phyloP scores from a whole-genome alignment of 1,140 invertebrate species.

The Plectrocnemia conspersa region DNA sequence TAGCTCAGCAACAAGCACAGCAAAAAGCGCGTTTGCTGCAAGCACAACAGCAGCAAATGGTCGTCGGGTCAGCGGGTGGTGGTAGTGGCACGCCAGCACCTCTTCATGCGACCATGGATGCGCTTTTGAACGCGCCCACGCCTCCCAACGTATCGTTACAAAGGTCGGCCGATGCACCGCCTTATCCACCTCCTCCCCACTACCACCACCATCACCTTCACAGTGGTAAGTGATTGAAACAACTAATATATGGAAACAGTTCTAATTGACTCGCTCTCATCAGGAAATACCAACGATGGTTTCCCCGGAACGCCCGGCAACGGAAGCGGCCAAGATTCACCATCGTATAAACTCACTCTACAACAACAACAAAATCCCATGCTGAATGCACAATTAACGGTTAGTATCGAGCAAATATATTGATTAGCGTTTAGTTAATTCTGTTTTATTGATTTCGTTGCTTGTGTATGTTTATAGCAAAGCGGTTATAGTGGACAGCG shows the following conservation, averaged over 20 bases:
- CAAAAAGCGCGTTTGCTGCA: conserved; percentile 58
- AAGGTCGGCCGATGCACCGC: conserved; percentile 60
- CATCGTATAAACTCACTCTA: conserved; percentile 37
- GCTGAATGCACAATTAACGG: conserved; percentile 72
- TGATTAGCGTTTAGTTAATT: not conserved
- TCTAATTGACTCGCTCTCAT: no score
- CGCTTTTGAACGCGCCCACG: conserved; percentile 72
- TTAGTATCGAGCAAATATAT: conserved; percentile 42
- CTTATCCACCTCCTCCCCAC: conserved; percentile 47
- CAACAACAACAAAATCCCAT: conserved; percentile 73
- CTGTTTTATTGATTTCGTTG: not conserved
- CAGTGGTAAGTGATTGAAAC: conserved; percentile 2
- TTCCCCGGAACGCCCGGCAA: conserved; percentile 20
- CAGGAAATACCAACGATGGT: conserved; percentile 9
- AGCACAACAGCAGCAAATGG: conserved; percentile 65
- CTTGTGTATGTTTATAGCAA: conserved; percentile 26
- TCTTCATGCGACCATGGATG: conserved; percentile 60
- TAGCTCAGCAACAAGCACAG: conserved; percentile 43
- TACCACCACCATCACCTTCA: conserved; percentile 30
- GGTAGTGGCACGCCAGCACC: conserved; percentile 41
- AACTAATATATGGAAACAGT: not conserved
- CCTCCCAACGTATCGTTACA: conserved; percentile 73
- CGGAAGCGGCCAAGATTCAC: conserved; percentile 28
- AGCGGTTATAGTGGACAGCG: conserved; percentile 32
- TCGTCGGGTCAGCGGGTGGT: conserved; percentile 60